Conservation (phyloP, 2,888 invertebrate species). For the Pristionchus arcanus region DNA sequence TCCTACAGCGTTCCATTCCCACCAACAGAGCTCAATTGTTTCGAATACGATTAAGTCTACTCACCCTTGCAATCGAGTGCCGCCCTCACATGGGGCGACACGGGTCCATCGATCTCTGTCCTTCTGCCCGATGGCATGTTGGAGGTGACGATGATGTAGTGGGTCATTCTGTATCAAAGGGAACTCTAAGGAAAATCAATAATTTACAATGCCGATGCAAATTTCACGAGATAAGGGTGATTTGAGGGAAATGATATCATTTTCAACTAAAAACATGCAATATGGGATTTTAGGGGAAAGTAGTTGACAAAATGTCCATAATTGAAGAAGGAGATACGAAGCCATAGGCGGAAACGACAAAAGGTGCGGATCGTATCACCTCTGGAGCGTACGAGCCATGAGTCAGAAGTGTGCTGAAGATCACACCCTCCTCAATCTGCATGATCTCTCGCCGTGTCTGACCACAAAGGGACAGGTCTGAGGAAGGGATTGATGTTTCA, state of each 20-base stretch:
- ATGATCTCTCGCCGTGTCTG: neutral
- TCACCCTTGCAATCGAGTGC: neutral
- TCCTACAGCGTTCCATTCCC: too few relatives aligned
- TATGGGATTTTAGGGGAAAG: too few relatives aligned
- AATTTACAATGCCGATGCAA: too few relatives aligned
- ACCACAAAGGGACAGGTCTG: too few relatives aligned
- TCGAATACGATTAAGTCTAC: neutral
- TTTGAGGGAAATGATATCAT: too few relatives aligned
- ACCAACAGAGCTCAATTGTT: too few relatives aligned
- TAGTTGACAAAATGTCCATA: too few relatives aligned
- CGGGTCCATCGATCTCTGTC: neutral
- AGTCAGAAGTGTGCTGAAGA: neutral
- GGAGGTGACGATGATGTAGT: constrained; percentile 3
- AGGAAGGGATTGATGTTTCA: too few relatives aligned
- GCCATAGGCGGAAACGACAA: neutral
- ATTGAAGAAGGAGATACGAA: neutral
- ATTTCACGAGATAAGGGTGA: too few relatives aligned
- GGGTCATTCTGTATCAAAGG: neutral
- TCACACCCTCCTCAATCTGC: neutral
- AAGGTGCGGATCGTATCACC: neutral
- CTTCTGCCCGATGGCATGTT: neutral
- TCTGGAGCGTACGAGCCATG: neutral
- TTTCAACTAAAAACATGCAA: too few relatives aligned
- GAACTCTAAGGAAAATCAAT: too few relatives aligned
- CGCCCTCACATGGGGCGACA: neutral